phyloP scores from a whole-genome alignment of 1,140 invertebrate genomes.

The Pachyrhynchus sulphureomaculatus region DNA sequence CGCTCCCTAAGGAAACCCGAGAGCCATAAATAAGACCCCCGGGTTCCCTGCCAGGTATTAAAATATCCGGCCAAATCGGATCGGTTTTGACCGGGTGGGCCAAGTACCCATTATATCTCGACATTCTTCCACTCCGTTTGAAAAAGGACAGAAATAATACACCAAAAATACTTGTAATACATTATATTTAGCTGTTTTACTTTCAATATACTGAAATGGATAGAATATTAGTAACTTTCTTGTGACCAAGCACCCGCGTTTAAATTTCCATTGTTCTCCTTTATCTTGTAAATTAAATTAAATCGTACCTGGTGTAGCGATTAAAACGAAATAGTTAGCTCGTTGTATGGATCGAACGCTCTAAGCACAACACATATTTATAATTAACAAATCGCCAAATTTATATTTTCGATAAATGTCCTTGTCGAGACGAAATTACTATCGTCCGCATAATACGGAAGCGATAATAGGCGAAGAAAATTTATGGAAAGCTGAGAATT shows the following conservation, averaged over 20 bases:
- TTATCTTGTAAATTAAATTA: slow-evolving; percentile 10
- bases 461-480: too few relatives aligned
- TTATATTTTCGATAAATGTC: too few relatives aligned
- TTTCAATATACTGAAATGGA: slow-evolving; percentile 34
- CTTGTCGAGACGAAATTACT: too few relatives aligned
- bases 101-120: too few relatives aligned
- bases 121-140: too few relatives aligned
- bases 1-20: too few relatives aligned
- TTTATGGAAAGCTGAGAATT: too few relatives aligned
- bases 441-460: too few relatives aligned
- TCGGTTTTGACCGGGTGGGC: too few relatives aligned
- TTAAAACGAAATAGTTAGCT: slow-evolving; percentile 4
- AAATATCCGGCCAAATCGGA: too few relatives aligned
- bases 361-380: not conserved
- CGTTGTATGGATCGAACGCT: slow-evolving; percentile 14
- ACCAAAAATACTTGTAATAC: slow-evolving; percentile 22
- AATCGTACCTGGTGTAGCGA: slow-evolving; percentile 11
- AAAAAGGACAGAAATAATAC: slow-evolving; percentile 22
- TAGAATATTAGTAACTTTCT: slow-evolving; percentile 30
- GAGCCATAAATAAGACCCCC: too few relatives aligned
- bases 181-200: slow-evolving; percentile 34
- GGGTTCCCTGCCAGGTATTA: too few relatives aligned
- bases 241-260: slow-evolving; percentile 27
- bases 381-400: not conserved
- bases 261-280: slow-evolving; percentile 8